Conservation (phyloP, 1,140 invertebrate genomes). For the Euschistus heros region DNA sequence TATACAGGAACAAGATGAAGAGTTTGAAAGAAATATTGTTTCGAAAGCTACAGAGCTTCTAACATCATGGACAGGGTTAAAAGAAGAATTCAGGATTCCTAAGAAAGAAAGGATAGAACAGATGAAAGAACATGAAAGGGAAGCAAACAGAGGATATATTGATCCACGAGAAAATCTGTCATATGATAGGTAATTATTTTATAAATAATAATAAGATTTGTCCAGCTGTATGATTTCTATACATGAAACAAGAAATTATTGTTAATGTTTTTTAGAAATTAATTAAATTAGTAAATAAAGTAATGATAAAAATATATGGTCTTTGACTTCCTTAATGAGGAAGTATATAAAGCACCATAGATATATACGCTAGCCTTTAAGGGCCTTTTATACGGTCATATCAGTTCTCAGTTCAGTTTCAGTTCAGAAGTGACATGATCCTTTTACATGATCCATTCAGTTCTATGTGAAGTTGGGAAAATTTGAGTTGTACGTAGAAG, state of each 20-base stretch:
- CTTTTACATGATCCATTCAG: too few relatives aligned
- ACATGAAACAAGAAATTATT: not conserved
- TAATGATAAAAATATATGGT: too few relatives aligned
- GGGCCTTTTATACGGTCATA: too few relatives aligned
- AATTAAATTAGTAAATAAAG: not conserved
- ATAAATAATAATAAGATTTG: too few relatives aligned
- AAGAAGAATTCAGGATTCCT: conserved; percentile 87
- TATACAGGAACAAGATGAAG: not conserved
- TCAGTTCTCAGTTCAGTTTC: too few relatives aligned
- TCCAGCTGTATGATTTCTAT: conserved; percentile 18
- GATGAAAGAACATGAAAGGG: conserved; percentile 85
- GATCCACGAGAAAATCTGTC: conserved; percentile 31
- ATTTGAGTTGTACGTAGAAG: too few relatives aligned
- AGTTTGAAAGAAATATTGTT: conserved; percentile 13
- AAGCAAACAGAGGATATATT: conserved; percentile 47
- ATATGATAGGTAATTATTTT: conserved; percentile 37
- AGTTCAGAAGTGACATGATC: too few relatives aligned
- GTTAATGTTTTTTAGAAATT: not conserved
- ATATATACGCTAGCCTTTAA: too few relatives aligned
- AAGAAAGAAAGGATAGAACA: conserved; percentile 87
- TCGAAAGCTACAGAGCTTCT: conserved; percentile 52
- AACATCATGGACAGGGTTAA: conserved; percentile 64
- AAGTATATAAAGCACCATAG: too few relatives aligned
- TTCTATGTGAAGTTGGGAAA: too few relatives aligned
- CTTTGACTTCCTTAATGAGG: too few relatives aligned